These are phyloP conservation scores for Otis tarda DNA, from an alignment of 2,113 vertebrate species.

Conservation along the genomic window DNA sequence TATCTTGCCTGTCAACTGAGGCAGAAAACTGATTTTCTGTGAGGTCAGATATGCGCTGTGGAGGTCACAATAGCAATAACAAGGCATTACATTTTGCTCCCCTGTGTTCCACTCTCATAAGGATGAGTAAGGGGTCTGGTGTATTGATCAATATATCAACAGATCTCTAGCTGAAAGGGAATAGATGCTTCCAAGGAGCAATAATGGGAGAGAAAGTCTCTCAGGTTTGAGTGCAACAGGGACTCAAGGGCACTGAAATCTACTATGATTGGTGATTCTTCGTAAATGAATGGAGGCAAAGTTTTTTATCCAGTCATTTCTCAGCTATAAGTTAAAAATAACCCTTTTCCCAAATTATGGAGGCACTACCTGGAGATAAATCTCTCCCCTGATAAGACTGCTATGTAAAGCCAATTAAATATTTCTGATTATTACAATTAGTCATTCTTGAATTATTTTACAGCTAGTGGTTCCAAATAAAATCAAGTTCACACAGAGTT, in stretches of 20 bases:
- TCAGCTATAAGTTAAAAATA: not conserved
- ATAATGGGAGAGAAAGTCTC: not conserved
- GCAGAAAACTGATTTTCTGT: slow-evolving; percentile 48
- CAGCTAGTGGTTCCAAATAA: not conserved
- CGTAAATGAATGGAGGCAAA: not conserved
- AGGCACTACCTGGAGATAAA: not conserved
- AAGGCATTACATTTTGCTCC: slow-evolving; percentile 42
- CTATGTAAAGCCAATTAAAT: not conserved
- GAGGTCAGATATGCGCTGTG: slow-evolving; percentile 35
- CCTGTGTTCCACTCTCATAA: not conserved
- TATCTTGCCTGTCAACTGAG: slow-evolving; percentile 46
- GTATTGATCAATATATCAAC: slow-evolving; percentile 41
- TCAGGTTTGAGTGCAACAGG: not conserved
- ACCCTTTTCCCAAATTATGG: not conserved
- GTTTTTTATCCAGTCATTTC: not conserved
- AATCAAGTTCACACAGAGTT: not conserved
- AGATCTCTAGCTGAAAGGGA: slow-evolving; percentile 2
- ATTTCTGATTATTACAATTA: not conserved
- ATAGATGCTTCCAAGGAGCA: not conserved
- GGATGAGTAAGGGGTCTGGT: slow-evolving; percentile 12
- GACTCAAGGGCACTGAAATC: not conserved
- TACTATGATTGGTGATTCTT: not conserved
- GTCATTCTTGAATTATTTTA: not conserved
- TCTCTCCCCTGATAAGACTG: not conserved
- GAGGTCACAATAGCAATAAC: slow-evolving; percentile 40